Evolutionary conservation across 2,113 vertebrate species (phyloP).

Genomic region (Ictalurus furcatus): DNA sequence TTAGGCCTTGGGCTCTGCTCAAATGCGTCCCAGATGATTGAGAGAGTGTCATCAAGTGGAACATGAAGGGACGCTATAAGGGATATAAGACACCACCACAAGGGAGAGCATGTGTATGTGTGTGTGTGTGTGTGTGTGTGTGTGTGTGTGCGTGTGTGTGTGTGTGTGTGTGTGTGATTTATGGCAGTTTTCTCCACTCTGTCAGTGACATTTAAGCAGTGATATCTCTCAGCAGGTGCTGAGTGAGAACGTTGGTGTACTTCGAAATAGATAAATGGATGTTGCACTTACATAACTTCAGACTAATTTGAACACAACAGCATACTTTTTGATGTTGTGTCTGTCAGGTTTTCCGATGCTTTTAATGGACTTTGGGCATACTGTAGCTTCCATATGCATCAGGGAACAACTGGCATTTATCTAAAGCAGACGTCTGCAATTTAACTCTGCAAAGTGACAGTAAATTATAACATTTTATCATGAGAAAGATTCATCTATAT

Average conservation of each 20-base stretch:
- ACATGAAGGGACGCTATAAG: conserved; percentile 38
- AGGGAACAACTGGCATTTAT: neutral
- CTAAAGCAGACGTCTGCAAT: neutral
- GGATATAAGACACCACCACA: conserved; percentile 28
- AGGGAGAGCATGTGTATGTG: conserved; percentile 18
- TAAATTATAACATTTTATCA: neutral
- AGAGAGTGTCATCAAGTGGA: conserved; percentile 45
- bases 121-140: neutral
- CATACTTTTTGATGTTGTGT: neutral
- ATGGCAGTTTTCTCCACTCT: conserved; percentile 21
- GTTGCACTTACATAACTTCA: conserved; percentile 5
- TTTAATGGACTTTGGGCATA: neutral
- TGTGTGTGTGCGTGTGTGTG: neutral
- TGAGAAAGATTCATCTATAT: neutral
- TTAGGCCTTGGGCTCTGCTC: conserved; percentile 37
- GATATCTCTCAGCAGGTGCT: conserved; percentile 34
- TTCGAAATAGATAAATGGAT: conserved; percentile 20
- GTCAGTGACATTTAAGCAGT: conserved; percentile 38
- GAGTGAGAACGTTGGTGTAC: conserved; percentile 16
- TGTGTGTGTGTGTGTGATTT: neutral
- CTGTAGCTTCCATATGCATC: neutral
- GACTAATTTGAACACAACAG: conserved; percentile 12
- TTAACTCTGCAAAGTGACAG: neutral
- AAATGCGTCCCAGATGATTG: conserved; percentile 47
- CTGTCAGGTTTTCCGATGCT: neutral